Conservation (phyloP, 1,140 invertebrate species). For the Diorhabda elongata region DNA sequence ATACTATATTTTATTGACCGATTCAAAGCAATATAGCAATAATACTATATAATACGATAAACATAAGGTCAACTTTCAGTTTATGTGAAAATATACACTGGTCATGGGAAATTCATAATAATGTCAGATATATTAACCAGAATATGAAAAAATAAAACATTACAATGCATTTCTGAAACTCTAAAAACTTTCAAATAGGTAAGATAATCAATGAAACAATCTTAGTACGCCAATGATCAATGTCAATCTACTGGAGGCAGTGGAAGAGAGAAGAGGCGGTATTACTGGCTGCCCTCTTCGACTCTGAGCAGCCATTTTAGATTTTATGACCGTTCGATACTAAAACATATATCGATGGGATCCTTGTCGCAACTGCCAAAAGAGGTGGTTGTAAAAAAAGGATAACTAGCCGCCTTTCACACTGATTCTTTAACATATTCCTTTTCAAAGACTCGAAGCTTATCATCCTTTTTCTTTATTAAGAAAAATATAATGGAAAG, state of each 20-base stretch:
- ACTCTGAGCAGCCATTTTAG: constrained; percentile 45
- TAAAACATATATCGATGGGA: constrained; percentile 43
- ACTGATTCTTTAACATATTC: background rate
- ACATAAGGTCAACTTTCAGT: background rate
- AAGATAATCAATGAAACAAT: background rate
- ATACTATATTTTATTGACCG: no score
- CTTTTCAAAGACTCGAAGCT: no score
- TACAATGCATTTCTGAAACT: no score
- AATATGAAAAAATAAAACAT: background rate
- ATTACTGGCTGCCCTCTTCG: constrained; percentile 35
- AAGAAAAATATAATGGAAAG: no score
- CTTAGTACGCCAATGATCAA: background rate
- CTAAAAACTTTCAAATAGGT: background rate
- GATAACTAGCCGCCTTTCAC: constrained; percentile 1
- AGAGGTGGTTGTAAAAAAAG: background rate
- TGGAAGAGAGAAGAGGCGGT: constrained; percentile 29
- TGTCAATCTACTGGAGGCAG: constrained; percentile 23
- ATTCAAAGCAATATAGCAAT: background rate
- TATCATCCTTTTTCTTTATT: no score
- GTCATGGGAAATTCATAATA: background rate
- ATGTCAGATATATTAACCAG: background rate
- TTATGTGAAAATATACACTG: background rate
- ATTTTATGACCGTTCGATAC: constrained; percentile 48
- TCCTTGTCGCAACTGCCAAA: background rate
- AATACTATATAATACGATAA: background rate